These are phyloP conservation scores for Plebejus melissa DNA, from an alignment of 2,888 invertebrate genomes.

Conservation along the genomic window DNA sequence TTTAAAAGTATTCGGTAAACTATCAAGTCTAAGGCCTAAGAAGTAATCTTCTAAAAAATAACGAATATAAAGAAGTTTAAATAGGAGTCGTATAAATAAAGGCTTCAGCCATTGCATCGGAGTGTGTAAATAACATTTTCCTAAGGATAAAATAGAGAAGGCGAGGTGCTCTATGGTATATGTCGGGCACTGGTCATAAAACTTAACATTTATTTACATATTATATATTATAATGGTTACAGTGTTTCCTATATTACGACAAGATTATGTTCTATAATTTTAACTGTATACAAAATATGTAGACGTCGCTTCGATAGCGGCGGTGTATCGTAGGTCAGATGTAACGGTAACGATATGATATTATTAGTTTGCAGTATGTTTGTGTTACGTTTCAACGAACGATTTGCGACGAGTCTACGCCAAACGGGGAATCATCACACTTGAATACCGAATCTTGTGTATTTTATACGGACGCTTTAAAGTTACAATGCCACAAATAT, in stretches of 20 bases:
- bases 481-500: constrained; percentile 27
- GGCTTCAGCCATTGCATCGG: neutral
- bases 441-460: constrained; percentile 28
- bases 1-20: neutral
- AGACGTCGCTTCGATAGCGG: constrained; percentile 26
- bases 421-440: constrained; percentile 26
- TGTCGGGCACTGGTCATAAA: constrained; percentile 46
- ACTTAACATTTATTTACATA: constrained; percentile 52
- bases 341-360: constrained; percentile 49
- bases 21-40: neutral
- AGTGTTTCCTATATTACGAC: constrained; percentile 56
- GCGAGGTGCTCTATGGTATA: constrained; percentile 31
- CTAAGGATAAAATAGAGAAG: constrained; percentile 37
- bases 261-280: constrained; percentile 52
- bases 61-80: neutral
- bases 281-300: constrained; percentile 31
- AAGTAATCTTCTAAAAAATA: neutral
- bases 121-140: constrained; percentile 28
- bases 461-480: constrained; percentile 32
- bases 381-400: constrained; percentile 56
- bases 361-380: constrained; percentile 58
- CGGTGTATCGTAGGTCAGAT: constrained; percentile 42
- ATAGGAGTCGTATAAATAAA: neutral
- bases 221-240: constrained; percentile 53
- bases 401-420: constrained; percentile 28